A percentile compares a stretch with the other conserved stretches of the same genome.
These are phyloP conservation scores for Callyntrura sp. DNA, from an alignment of 2,888 invertebrate genomes.

Conservation along the genomic window DNA sequence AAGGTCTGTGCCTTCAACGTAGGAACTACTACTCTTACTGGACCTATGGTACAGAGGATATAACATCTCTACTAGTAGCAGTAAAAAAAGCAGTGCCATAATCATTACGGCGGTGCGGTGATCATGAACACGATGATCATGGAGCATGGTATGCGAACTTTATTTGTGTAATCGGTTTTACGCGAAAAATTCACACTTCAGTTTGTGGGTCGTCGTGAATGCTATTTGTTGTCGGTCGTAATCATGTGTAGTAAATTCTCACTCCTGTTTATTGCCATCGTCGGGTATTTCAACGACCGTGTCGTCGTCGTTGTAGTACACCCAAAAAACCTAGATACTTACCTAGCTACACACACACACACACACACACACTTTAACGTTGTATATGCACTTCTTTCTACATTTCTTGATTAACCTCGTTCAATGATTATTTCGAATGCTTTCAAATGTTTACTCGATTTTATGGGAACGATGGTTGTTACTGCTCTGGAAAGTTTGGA, in stretches of 20 bases:
- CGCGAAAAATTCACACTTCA: constrained; percentile 59
- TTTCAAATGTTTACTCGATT: constrained; percentile 44
- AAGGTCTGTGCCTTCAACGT: not conserved
- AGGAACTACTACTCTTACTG: not conserved
- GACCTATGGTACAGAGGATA: not conserved
- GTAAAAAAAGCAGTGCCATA: constrained; percentile 25
- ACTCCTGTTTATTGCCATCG: constrained; percentile 32
- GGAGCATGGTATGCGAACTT: constrained; percentile 44
- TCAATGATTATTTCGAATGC: constrained; percentile 44
- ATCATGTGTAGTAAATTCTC: constrained; percentile 44
- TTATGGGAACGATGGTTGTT: not conserved
- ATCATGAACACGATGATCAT: not conserved
- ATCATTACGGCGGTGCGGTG: not conserved
- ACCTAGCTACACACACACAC: not conserved
- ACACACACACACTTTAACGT: not conserved
- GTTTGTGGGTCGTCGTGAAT: constrained; percentile 36
- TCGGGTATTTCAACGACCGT: not conserved
- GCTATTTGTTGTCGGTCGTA: constrained; percentile 37
- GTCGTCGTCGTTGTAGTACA: not conserved
- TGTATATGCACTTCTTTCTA: constrained; percentile 28
- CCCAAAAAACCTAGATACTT: not conserved
- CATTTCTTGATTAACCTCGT: constrained; percentile 45
- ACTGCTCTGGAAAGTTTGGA: not conserved
- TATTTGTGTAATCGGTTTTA: constrained; percentile 44
- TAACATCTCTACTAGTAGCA: not conserved